Evolutionary conservation across 2,888 invertebrate species (phyloP), one percentile per base, ranked within the genome.

Genomic region (Clusia tigrina): DNA sequence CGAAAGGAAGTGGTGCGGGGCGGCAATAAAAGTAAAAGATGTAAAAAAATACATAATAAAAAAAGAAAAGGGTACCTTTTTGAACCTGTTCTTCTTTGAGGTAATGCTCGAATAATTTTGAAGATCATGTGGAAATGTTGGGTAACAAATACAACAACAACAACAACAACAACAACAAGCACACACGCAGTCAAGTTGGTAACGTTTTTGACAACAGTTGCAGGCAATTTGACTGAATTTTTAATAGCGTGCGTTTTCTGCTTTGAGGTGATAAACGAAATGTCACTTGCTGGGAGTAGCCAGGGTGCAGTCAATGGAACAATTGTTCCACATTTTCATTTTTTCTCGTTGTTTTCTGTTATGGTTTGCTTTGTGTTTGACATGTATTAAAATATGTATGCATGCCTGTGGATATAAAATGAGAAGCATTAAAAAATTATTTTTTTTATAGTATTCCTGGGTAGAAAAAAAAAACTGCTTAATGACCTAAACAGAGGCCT

Each of bases 191-290:
- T n/a, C n/a, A n/a, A n/a, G n/a, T n/a, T n/a, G n/a, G n/a, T n/a
- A n/a, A n/a, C n/a, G n/a, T 58, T 38, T 23, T 37, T 38, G 9
- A 37, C 55, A 55, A 22, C 48, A 58, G 58, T 58, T 58, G 46
- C 55, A 32, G 15, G 17, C 22, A 10, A 37, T 67, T 71, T 62
- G 58, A 37, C 63, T 64, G 56, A 66, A 63, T 58, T 61, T 58
- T 61, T 54, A n/a, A 26, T 17, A 32, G 9, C 10, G 23, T 23
- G 17, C n/a, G 24, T 25, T 25, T 23, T 17, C 15, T 54, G 15
- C 10, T 53, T 38, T 24, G 37, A 60, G 60, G 60, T 54, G 60
- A 42, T 54, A 60, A 60, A 38, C 54, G 37, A n/a, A 25, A 25
- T 54, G 17, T 2, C 24, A 9, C 42, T 42, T 38, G 17, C 25